Conservation (phyloP, 2,113 vertebrate species). For the Hippocampus mohnikei region DNA sequence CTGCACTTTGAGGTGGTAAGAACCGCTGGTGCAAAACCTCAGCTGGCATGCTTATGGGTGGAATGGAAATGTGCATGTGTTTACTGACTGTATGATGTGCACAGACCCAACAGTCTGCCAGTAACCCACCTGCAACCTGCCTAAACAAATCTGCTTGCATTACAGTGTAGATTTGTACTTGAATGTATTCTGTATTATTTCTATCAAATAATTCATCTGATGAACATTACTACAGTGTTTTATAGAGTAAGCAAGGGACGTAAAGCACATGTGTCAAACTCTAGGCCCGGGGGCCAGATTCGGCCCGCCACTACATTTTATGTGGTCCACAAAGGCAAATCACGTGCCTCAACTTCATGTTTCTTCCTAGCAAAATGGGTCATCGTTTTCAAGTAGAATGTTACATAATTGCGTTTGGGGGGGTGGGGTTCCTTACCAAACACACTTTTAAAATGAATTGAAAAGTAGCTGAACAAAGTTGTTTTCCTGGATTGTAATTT, state of each 20-base stretch:
- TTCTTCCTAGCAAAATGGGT: too few relatives aligned
- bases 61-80: slow-evolving; percentile 39
- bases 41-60: slow-evolving; percentile 9
- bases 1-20: slow-evolving; percentile 69
- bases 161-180: slow-evolving; percentile 54
- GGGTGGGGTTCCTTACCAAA: too few relatives aligned
- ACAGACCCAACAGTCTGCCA: slow-evolving; percentile 32
- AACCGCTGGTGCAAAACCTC: slow-evolving; percentile 9
- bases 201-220: slow-evolving; percentile 27
- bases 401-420: too few relatives aligned
- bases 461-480: too few relatives aligned
- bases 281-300: too few relatives aligned
- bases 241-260: slow-evolving; percentile 42
- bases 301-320: too few relatives aligned
- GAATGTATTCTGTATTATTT: slow-evolving; percentile 59
- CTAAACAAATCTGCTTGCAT: slow-evolving; percentile 37
- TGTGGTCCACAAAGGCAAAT: too few relatives aligned
- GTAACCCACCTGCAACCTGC: slow-evolving; percentile 32
- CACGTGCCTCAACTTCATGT: too few relatives aligned
- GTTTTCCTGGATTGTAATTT: too few relatives aligned
- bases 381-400: too few relatives aligned
- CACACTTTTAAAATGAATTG: too few relatives aligned
- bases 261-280: slow-evolving; percentile 13
- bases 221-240: slow-evolving; percentile 20
- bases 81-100: slow-evolving; percentile 43